Percentiles rank a stretch among this genome's conserved stretches.
These are phyloP conservation scores for Cyphomyrus plagiostoma DNA, from an alignment of 2,113 vertebrate genomes.

Conservation along the genomic window DNA sequence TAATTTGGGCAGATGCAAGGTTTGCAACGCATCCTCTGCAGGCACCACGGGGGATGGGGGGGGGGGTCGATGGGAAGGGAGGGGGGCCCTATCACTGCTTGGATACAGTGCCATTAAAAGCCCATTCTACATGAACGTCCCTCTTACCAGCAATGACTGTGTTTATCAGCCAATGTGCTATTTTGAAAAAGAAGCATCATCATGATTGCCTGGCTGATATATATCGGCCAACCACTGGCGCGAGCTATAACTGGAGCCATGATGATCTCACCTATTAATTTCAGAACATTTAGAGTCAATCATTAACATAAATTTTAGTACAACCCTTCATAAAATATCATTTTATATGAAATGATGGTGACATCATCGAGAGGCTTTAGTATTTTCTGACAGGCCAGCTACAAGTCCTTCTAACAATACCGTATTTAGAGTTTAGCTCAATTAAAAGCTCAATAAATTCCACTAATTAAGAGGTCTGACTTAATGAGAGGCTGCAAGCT, in stretches of 20 bases:
- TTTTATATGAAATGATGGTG: conserved; percentile 24
- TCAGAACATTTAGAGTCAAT: conserved; percentile 35
- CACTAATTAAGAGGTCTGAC: conserved; percentile 40
- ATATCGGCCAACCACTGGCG: not conserved
- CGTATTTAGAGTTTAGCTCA: conserved; percentile 27
- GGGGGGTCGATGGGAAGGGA: not conserved
- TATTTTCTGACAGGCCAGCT: conserved; percentile 19
- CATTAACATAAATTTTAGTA: conserved; percentile 30
- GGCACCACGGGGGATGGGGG: not conserved
- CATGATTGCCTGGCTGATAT: not conserved
- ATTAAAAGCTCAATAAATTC: conserved; percentile 31
- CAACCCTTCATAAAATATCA: conserved; percentile 20
- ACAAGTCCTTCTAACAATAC: conserved; percentile 21
- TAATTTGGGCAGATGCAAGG: not conserved
- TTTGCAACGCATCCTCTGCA: not conserved
- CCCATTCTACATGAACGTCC: not conserved
- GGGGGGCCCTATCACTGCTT: not conserved
- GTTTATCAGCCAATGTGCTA: not conserved
- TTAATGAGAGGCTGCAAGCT: conserved; percentile 27
- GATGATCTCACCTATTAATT: conserved; percentile 27
- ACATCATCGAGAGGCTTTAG: conserved; percentile 27
- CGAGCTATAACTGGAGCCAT: not conserved
- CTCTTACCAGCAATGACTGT: not conserved
- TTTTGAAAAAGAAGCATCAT: not conserved
- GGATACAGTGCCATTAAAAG: not conserved